Evolutionary conservation across 2,888 invertebrate genomes (phyloP).

Genomic region (Phania funesta): DNA sequence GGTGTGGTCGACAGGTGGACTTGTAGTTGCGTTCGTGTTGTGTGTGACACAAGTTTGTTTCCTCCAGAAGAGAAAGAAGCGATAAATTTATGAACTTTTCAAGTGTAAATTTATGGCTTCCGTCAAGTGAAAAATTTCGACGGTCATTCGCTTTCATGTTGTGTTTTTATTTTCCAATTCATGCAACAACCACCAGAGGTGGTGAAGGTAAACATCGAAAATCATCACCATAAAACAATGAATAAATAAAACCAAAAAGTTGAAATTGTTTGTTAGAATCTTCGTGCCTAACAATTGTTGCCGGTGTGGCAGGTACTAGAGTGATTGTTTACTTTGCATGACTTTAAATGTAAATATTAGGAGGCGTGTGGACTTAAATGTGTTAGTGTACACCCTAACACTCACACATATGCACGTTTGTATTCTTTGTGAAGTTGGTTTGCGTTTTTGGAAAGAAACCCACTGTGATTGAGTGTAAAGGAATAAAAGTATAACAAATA

Average conservation of each 20-base stretch:
- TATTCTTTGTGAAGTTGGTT: neutral
- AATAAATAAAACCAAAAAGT: constrained; percentile 23
- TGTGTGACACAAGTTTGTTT: constrained; percentile 30
- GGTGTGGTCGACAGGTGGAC: constrained; percentile 6
- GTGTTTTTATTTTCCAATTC: neutral
- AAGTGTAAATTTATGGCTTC: constrained; percentile 67
- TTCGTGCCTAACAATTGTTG: constrained; percentile 18
- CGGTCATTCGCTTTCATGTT: constrained; percentile 19
- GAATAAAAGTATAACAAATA: neutral
- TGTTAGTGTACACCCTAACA: neutral
- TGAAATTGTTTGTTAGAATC: constrained; percentile 40
- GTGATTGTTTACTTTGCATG: constrained; percentile 40
- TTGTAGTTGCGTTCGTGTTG: neutral
- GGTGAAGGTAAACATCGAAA: constrained; percentile 7
- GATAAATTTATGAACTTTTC: constrained; percentile 63
- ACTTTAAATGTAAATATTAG: constrained; percentile 39
- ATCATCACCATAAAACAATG: constrained; percentile 10
- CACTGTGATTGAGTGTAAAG: neutral
- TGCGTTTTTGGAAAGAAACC: neutral
- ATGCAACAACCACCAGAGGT: neutral
- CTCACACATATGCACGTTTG: neutral
- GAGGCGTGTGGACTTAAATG: neutral
- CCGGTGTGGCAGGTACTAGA: neutral
- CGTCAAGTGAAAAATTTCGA: constrained; percentile 55
- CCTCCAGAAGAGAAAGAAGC: neutral